These are phyloP conservation scores for Abramis brama DNA, from an alignment of 2,113 vertebrate species.

Conservation along the genomic window DNA sequence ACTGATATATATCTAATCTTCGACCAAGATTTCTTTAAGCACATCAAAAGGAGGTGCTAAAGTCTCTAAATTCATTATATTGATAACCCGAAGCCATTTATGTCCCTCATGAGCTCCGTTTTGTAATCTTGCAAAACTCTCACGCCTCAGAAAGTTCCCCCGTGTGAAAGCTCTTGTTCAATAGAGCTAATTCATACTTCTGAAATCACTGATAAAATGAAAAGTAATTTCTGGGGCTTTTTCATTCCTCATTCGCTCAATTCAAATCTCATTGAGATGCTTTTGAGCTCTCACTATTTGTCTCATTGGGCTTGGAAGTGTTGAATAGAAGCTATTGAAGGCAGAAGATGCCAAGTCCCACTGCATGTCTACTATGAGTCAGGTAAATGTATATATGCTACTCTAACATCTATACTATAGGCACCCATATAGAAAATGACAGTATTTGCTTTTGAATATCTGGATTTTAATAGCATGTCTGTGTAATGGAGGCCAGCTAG, in stretches of 20 bases:
- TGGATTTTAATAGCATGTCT: background rate
- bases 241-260: slow-evolving; percentile 1
- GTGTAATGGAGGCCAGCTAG: background rate
- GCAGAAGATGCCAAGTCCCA: slow-evolving; percentile 7
- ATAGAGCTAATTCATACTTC: slow-evolving; percentile 34
- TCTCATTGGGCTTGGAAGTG: slow-evolving; percentile 31
- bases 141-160: background rate
- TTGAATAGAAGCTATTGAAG: slow-evolving; percentile 28
- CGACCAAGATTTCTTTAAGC: slow-evolving; percentile 25
- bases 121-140: slow-evolving; percentile 16
- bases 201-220: slow-evolving; percentile 40
- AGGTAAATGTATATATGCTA: background rate
- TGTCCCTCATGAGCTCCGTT: background rate
- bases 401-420: slow-evolving; percentile 8
- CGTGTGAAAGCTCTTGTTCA: slow-evolving; percentile 26
- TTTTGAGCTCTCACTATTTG: slow-evolving; percentile 38
- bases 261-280: slow-evolving; percentile 47
- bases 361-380: slow-evolving; percentile 8
- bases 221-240: slow-evolving; percentile 35
- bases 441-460: slow-evolving; percentile 1
- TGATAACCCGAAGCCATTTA: slow-evolving; percentile 40
- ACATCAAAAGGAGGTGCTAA: slow-evolving; percentile 31
- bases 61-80: slow-evolving; percentile 54
- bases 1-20: background rate
- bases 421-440: background rate